These are phyloP conservation scores for Microplitis deprimator DNA, from an alignment of 2,888 invertebrate species.

Conservation along the genomic window DNA sequence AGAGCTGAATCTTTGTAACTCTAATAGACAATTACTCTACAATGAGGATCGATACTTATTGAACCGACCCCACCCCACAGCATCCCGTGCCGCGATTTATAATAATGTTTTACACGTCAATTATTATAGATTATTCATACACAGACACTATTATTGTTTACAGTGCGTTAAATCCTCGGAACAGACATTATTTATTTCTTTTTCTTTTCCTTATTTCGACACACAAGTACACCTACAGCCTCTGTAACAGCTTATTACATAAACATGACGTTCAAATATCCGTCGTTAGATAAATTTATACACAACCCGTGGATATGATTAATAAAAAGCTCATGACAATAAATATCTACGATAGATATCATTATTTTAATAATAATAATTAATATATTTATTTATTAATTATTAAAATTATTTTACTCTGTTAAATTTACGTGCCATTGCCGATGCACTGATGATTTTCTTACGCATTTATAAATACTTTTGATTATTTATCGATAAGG, in stretches of 20 bases:
- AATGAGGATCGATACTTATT: slow-evolving; percentile 42
- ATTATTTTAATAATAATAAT: not conserved
- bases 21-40: slow-evolving; percentile 46
- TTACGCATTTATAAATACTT: slow-evolving; percentile 19
- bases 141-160: slow-evolving; percentile 12
- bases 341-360: not conserved
- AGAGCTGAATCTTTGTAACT: slow-evolving; percentile 19
- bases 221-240: slow-evolving; percentile 14
- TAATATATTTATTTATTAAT: slow-evolving; percentile 23
- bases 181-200: not conserved
- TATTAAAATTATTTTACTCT: slow-evolving; percentile 5
- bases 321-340: slow-evolving; percentile 30
- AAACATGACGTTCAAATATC: not conserved
- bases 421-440: slow-evolving; percentile 4
- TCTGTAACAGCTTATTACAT: slow-evolving; percentile 9
- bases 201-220: slow-evolving; percentile 3
- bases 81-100: slow-evolving; percentile 44
- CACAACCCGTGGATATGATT: slow-evolving; percentile 19
- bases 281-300: slow-evolving; percentile 5
- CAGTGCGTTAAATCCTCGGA: not conserved
- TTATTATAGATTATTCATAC: slow-evolving; percentile 12
- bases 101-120: slow-evolving; percentile 29
- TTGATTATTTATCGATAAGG: slow-evolving; percentile 15
- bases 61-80: slow-evolving; percentile 37
- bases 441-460: slow-evolving; percentile 4